These are phyloP conservation scores for Mycetomoellerius zeteki DNA, from an alignment of 1,140 invertebrate genomes.

Conservation along the genomic window DNA sequence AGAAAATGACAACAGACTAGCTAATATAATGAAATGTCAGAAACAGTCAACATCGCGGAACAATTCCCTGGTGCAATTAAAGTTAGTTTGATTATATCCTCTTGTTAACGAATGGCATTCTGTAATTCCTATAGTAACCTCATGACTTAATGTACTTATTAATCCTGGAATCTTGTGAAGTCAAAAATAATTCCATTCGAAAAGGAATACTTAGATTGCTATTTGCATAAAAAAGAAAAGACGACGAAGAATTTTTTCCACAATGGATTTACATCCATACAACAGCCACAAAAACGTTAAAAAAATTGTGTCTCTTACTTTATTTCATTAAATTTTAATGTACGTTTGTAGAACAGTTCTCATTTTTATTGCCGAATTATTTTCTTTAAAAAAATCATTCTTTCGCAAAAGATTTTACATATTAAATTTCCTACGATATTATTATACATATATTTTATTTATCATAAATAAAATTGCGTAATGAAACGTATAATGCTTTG, in stretches of 20 bases:
- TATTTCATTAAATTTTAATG: not conserved
- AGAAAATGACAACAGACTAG: conserved; percentile 29
- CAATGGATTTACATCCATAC: not conserved
- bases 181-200: conserved; percentile 18
- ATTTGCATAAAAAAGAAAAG: conserved; percentile 10
- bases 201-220: conserved; percentile 4
- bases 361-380: not conserved
- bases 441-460: not conserved
- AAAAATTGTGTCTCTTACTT: not conserved
- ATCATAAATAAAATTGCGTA: not conserved
- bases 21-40: conserved; percentile 35
- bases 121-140: conserved; percentile 17
- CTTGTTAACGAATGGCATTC: conserved; percentile 28
- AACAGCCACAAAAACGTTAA: not conserved
- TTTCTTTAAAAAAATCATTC: not conserved
- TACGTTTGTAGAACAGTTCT: not conserved
- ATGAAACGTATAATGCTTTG: not conserved
- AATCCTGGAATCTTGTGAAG: conserved; percentile 20
- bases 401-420: not conserved
- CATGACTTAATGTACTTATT: conserved; percentile 18
- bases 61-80: conserved; percentile 39
- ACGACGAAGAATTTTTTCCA: not conserved
- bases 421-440: not conserved
- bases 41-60: conserved; percentile 12
- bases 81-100: conserved; percentile 39